Percentiles rank a stretch among this genome's conserved stretches.
Conservation (phyloP, 2,888 invertebrate genomes). For the Tachina lurida region DNA sequence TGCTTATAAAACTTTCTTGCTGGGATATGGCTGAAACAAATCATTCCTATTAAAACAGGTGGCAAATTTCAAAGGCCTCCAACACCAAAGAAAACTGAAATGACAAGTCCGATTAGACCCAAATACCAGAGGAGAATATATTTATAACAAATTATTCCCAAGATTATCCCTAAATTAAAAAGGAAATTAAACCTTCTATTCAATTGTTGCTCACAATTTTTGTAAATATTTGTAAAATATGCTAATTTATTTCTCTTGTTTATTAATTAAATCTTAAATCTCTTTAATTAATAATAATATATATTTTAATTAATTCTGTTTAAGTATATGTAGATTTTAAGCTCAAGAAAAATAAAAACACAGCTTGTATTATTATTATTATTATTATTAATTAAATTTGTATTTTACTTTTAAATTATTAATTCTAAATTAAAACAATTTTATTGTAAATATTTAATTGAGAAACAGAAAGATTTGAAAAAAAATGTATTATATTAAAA, state of each 20-base stretch:
- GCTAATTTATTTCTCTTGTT: conserved; percentile 58
- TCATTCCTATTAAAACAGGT: conserved; percentile 29
- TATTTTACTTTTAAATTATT: conserved; percentile 43
- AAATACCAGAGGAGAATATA: not conserved
- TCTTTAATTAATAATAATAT: not conserved
- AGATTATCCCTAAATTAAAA: not conserved
- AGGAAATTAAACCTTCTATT: not conserved
- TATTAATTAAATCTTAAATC: conserved; percentile 11
- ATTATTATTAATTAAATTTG: conserved; percentile 50
- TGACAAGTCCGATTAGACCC: not conserved
- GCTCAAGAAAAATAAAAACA: not conserved
- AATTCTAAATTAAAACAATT: conserved; percentile 38
- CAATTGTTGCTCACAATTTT: not conserved
- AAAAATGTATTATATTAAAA: conserved; percentile 24
- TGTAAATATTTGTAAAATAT: conserved; percentile 67
- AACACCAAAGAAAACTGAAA: conserved; percentile 46
- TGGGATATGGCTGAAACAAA: not conserved
- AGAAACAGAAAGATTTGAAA: conserved; percentile 16
- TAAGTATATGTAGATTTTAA: conserved; percentile 22
- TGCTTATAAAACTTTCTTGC: not conserved
- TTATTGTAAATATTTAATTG: conserved; percentile 48
- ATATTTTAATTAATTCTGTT: conserved; percentile 11
- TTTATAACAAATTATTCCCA: not conserved
- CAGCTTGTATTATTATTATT: conserved; percentile 29
- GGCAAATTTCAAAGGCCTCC: not conserved